Conservation (phyloP, 2,797 vertebrate genomes). For the Hipposideros larvatus region DNA sequence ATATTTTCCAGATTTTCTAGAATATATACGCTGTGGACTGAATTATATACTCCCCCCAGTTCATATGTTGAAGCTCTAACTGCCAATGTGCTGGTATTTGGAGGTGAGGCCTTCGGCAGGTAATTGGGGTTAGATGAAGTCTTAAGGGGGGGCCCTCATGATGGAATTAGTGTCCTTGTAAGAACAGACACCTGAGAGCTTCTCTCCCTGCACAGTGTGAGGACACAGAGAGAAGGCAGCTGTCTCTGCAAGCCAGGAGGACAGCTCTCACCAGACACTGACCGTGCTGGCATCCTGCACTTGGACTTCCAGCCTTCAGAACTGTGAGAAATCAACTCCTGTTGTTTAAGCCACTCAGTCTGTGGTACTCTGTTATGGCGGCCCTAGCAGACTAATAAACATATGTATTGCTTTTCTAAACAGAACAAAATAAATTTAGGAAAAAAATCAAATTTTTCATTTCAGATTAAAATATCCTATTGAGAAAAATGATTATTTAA, state of each 20-base stretch:
- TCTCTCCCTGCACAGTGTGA: background rate
- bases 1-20: background rate
- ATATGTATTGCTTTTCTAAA: background rate
- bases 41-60: background rate
- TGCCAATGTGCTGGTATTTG: background rate
- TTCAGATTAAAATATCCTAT: background rate
- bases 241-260: background rate
- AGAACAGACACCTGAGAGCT: background rate
- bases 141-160: background rate
- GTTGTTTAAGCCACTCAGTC: background rate
- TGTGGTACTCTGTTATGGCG: background rate
- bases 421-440: background rate
- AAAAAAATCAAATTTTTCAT: background rate
- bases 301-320: background rate
- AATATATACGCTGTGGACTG: background rate
- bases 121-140: background rate
- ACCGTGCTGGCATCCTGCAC: background rate
- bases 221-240: background rate
- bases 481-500: conserved; percentile 19
- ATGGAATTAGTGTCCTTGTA: background rate
- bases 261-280: background rate
- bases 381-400: background rate
- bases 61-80: background rate
- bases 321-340: background rate
- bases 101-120: background rate